Conservation (phyloP, 2,797 vertebrate genomes). For the Coluber constrictor region DNA sequence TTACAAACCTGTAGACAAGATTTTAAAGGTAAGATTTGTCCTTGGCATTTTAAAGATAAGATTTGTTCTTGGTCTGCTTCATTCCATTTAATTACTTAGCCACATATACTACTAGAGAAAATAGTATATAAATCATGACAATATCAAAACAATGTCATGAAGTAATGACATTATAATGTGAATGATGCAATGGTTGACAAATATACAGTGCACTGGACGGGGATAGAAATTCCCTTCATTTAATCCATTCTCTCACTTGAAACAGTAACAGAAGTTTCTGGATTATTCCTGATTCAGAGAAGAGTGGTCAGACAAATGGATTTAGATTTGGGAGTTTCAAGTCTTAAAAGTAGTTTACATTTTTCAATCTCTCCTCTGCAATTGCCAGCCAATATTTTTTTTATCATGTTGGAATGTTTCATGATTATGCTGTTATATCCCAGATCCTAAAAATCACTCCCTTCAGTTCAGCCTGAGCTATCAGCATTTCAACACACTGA, state of each 20-base stretch:
- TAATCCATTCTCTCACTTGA: not conserved
- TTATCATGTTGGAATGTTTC: not conserved
- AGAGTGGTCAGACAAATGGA: not conserved
- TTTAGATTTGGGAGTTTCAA: not conserved
- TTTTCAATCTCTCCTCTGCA: not conserved
- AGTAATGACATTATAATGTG: not conserved
- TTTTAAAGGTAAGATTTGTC: not conserved
- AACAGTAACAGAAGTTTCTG: not conserved
- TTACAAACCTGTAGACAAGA: not conserved
- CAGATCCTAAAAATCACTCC: not conserved
- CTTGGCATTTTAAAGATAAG: not conserved
- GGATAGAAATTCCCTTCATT: not conserved
- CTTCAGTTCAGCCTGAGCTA: not conserved
- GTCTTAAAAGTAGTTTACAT: not conserved
- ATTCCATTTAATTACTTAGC: not conserved
- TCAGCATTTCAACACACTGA: conserved; percentile 6
- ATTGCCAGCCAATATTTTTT: not conserved
- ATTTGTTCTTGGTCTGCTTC: not conserved
- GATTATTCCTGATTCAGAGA: not conserved
- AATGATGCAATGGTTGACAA: not conserved
- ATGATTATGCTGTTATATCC: not conserved
- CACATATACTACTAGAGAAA: not conserved
- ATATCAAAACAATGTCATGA: not conserved
- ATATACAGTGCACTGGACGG: not conserved
- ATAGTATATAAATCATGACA: not conserved